A percentile compares a stretch with the other conserved stretches of the same genome.
Conservation (phyloP, 2,888 invertebrate species). For the Agapetus fuscipes region DNA sequence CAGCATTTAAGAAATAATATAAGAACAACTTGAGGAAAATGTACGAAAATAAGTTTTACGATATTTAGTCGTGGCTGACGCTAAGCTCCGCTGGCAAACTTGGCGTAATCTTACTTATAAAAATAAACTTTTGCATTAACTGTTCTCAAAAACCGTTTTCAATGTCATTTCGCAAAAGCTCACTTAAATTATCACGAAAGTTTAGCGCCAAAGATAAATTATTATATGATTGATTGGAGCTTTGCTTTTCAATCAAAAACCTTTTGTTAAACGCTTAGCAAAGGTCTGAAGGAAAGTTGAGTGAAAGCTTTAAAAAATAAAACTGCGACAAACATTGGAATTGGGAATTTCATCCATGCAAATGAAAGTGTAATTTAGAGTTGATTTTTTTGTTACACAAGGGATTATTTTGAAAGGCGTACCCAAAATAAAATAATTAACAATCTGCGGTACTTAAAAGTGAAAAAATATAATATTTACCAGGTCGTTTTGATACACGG, state of each 20-base stretch:
- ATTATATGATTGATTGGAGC: constrained; percentile 14
- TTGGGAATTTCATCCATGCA: background rate
- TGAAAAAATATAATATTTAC: constrained; percentile 19
- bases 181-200: constrained; percentile 17
- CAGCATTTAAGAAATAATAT: too few relatives aligned
- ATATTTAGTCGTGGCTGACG: too few relatives aligned
- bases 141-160: constrained; percentile 26
- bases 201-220: constrained; percentile 13
- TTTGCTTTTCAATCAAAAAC: constrained; percentile 7
- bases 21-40: too few relatives aligned
- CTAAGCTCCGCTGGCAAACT: constrained; percentile 15
- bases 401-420: too few relatives aligned
- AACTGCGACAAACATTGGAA: background rate
- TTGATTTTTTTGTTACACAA: too few relatives aligned
- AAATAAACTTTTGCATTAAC: constrained; percentile 52
- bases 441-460: constrained; percentile 2
- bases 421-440: background rate
- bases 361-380: background rate
- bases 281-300: background rate
- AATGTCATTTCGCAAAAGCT: constrained; percentile 13
- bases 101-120: constrained; percentile 48
- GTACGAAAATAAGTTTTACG: too few relatives aligned
- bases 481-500: constrained; percentile 19
- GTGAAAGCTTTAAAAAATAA: background rate
- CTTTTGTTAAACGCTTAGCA: constrained; percentile 2